These are phyloP conservation scores for Brachypalpus laphriformis DNA, from an alignment of 2,888 invertebrate species.

Conservation along the genomic window DNA sequence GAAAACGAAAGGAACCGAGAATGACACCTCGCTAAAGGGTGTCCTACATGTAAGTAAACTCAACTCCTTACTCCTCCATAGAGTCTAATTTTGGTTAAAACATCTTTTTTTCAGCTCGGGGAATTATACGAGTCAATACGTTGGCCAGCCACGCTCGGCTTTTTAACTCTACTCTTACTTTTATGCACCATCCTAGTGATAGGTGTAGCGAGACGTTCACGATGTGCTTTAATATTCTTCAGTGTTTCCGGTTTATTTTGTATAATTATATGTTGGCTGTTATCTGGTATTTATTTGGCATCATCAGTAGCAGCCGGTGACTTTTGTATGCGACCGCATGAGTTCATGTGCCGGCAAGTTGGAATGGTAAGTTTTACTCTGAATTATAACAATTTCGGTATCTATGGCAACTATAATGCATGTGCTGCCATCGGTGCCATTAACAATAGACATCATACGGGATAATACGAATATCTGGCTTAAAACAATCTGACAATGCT, in stretches of 20 bases:
- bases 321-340: conserved; percentile 92
- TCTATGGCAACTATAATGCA: background rate
- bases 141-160: conserved; percentile 83
- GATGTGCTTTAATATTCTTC: conserved; percentile 94
- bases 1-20: conserved; percentile 82
- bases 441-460: background rate
- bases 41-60: conserved; percentile 79
- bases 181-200: conserved; percentile 82
- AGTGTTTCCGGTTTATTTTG: conserved; percentile 90
- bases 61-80: background rate
- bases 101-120: conserved; percentile 77
- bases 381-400: background rate
- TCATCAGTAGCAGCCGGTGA: conserved; percentile 93
- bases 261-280: conserved; percentile 89
- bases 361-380: conserved; percentile 80
- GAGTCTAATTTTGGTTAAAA: background rate
- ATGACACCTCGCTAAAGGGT: conserved; percentile 82
- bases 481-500: background rate
- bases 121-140: conserved; percentile 82
- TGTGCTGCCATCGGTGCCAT: background rate
- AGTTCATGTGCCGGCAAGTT: conserved; percentile 82
- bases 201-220: conserved; percentile 85
- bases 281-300: conserved; percentile 93
- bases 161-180: conserved; percentile 81
- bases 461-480: background rate